These are phyloP conservation scores for Gasterosteus aculeatus DNA, from an alignment of 2,113 vertebrate genomes.

Conservation along the genomic window DNA sequence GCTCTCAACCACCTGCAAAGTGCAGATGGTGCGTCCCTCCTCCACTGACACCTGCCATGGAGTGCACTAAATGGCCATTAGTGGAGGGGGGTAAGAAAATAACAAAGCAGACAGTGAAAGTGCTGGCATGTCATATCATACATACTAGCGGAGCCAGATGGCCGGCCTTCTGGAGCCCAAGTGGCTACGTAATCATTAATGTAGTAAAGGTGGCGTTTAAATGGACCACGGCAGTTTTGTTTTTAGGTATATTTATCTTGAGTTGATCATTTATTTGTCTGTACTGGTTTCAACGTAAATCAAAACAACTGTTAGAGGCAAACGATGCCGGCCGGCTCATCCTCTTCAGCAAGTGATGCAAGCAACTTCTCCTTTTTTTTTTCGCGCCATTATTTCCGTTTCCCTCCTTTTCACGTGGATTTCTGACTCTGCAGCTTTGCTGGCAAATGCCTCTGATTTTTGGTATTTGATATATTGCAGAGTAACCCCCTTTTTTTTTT, in stretches of 20 bases:
- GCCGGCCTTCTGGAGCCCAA: constrained; percentile 66
- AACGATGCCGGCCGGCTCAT: not conserved
- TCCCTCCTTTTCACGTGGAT: not conserved
- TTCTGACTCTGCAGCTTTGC: not conserved
- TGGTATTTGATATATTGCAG: constrained; percentile 35
- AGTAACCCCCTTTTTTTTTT: not conserved
- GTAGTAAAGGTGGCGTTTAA: constrained; percentile 15
- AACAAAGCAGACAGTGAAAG: constrained; percentile 78
- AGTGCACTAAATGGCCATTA: constrained; percentile 69
- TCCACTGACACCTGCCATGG: constrained; percentile 79
- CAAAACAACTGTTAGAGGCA: not conserved
- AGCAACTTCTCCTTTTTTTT: not conserved
- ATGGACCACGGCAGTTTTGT: constrained; percentile 8
- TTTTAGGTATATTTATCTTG: not conserved
- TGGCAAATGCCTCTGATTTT: constrained; percentile 13
- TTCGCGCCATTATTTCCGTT: not conserved
- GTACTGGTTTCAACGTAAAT: not conserved
- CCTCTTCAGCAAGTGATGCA: not conserved
- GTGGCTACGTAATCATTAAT: constrained; percentile 50
- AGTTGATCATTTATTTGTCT: not conserved
- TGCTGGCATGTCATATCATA: constrained; percentile 69
- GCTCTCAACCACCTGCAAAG: constrained; percentile 67
- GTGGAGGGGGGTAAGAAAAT: constrained; percentile 56
- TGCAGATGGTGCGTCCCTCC: constrained; percentile 80
- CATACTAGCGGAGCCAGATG: constrained; percentile 75